A percentile compares a stretch with the other conserved stretches of the same genome.
These are phyloP conservation scores for Uropsilus gracilis DNA, from an alignment of 2,113 vertebrate genomes.

Conservation along the genomic window DNA sequence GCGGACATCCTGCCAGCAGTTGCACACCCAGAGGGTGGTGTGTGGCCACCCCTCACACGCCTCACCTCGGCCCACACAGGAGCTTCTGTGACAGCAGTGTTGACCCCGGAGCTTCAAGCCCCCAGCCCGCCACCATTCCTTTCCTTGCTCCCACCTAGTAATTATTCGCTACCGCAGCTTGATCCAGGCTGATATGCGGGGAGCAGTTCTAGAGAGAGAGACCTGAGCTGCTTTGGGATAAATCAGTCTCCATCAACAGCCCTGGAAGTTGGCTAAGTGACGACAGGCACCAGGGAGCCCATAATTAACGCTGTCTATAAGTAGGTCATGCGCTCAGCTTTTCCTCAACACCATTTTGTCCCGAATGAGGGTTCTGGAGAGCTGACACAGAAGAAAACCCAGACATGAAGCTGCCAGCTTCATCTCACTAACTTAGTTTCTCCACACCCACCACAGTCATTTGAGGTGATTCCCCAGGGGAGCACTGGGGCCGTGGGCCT, in stretches of 20 bases:
- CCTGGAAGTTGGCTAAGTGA: background rate
- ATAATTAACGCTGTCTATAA: slow-evolving; percentile 48
- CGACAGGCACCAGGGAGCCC: background rate
- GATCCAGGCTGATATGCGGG: background rate
- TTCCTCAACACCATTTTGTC: slow-evolving; percentile 16
- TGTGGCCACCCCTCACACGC: accelerated
- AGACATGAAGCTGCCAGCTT: background rate
- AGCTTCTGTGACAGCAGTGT: background rate
- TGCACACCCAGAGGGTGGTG: background rate
- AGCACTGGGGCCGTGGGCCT: background rate
- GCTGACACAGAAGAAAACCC: slow-evolving; percentile 36
- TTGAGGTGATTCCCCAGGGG: background rate
- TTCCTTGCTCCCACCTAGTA: background rate
- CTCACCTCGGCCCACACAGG: background rate
- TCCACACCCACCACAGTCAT: background rate
- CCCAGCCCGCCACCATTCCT: no score
- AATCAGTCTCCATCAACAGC: background rate
- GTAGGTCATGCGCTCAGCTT: slow-evolving; percentile 54
- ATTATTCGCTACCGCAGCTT: accelerated
- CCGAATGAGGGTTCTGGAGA: slow-evolving; percentile 17
- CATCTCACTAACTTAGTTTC: background rate
- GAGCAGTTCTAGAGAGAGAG: background rate
- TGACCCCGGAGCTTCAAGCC: background rate
- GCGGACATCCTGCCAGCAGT: background rate
- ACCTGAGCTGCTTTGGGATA: background rate